Conservation (phyloP, 2,888 invertebrate species). For the Furcula furcula region DNA sequence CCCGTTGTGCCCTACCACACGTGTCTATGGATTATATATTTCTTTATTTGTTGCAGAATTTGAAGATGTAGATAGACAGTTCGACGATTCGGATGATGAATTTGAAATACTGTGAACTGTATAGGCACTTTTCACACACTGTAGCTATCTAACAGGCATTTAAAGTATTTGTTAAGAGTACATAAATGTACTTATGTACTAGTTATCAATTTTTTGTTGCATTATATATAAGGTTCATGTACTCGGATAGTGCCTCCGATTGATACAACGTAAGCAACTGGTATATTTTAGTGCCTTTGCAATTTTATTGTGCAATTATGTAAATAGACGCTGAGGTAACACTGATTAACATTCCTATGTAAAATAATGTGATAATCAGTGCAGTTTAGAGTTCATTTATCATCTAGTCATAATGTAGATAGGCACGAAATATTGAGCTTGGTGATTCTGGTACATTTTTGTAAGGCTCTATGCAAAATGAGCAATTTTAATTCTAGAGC, state of each 20-base stretch:
- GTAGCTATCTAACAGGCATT: slow-evolving; percentile 19
- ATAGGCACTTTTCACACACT: slow-evolving; percentile 3
- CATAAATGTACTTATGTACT: slow-evolving; percentile 27
- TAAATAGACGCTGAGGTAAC: slow-evolving; percentile 16
- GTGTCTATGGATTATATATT: no score
- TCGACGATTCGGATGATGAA: slow-evolving; percentile 90
- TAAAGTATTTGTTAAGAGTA: slow-evolving; percentile 9
- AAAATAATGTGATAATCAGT: slow-evolving; percentile 31
- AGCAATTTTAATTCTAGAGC: no score
- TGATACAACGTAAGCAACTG: slow-evolving; percentile 29
- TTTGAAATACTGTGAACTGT: slow-evolving; percentile 89
- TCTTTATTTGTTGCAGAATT: slow-evolving; percentile 75
- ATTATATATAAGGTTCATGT: slow-evolving; percentile 8
- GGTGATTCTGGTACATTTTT: no score
- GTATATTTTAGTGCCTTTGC: slow-evolving; percentile 52
- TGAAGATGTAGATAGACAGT: slow-evolving; percentile 83
- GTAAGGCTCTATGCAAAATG: no score
- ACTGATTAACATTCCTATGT: slow-evolving; percentile 36
- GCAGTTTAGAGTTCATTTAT: slow-evolving; percentile 23
- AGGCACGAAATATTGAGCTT: slow-evolving; percentile 27
- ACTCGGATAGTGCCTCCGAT: slow-evolving; percentile 19
- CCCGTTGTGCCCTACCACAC: no score
- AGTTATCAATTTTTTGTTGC: slow-evolving; percentile 11
- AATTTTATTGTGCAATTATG: slow-evolving; percentile 33
- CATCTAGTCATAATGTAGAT: slow-evolving; percentile 43